Conservation (phyloP, 2,797 vertebrate species). For the Erethizon dorsatum region DNA sequence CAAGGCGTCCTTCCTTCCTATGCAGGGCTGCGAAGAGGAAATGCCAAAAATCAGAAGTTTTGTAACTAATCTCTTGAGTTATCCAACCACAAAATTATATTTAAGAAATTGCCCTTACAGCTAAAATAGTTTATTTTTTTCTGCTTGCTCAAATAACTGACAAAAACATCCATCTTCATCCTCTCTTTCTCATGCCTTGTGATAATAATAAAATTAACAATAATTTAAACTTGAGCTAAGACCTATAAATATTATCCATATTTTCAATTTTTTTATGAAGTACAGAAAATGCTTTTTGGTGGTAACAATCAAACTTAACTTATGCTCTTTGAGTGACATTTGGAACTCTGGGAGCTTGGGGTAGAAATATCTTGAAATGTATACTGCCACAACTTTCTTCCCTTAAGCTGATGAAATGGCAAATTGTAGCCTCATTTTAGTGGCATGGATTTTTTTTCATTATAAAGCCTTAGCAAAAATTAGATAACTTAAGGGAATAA, state of each 20-base stretch:
- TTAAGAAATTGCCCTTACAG: conserved; percentile 72
- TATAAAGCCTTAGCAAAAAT: conserved; percentile 47
- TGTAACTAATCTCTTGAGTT: conserved; percentile 75
- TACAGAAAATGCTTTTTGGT: not conserved
- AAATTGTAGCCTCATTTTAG: not conserved
- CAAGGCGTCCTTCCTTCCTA: conserved; percentile 9
- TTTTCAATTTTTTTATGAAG: not conserved
- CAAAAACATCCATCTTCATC: not conserved
- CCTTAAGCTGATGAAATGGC: conserved; percentile 17
- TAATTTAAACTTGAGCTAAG: conserved; percentile 27
- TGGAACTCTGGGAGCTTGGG: not conserved
- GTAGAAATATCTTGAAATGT: not conserved
- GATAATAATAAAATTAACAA: conserved; percentile 31
- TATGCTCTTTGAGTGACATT: not conserved
- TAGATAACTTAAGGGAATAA: conserved; percentile 19
- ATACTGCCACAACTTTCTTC: not conserved
- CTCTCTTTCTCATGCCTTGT: not conserved
- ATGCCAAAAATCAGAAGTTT: conserved; percentile 68
- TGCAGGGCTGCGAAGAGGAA: conserved; percentile 64
- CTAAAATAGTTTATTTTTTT: conserved; percentile 71
- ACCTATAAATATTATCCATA: not conserved
- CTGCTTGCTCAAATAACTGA: conserved; percentile 57
- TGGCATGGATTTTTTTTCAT: not conserved
- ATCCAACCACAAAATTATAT: conserved; percentile 77
- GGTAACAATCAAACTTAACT: not conserved